These are phyloP conservation scores for Verasper variegatus DNA, from an alignment of 2,113 vertebrate species.

Conservation along the genomic window DNA sequence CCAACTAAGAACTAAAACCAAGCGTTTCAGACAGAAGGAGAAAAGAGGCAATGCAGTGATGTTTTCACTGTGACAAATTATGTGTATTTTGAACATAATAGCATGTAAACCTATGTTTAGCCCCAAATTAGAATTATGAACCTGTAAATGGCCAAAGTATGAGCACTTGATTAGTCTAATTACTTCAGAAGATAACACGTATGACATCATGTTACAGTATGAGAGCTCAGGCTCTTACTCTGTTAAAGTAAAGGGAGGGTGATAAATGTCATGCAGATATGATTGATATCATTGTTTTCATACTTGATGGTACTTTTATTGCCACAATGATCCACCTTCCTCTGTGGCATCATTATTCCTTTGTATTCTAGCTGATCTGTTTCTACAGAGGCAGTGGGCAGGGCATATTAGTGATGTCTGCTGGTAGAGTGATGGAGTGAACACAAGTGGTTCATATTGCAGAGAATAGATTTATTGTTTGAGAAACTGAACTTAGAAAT, in stretches of 20 bases:
- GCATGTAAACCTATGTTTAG: background rate
- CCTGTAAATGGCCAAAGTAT: too few species aligned
- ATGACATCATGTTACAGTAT: conserved; percentile 15
- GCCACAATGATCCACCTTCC: background rate
- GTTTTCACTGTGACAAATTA: background rate
- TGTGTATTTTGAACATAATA: background rate
- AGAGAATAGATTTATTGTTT: background rate
- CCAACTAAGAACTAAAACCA: too few species aligned
- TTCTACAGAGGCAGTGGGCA: background rate
- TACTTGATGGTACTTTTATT: too few species aligned
- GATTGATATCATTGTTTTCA: background rate
- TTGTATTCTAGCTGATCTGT: background rate
- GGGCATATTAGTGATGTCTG: background rate
- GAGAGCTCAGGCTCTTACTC: conserved; percentile 22
- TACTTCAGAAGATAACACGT: conserved; percentile 45
- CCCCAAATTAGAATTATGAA: background rate
- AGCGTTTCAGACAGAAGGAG: too few species aligned
- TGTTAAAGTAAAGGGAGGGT: conserved; percentile 24
- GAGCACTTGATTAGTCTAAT: conserved; percentile 8
- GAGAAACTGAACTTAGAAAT: background rate
- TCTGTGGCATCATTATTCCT: conserved; percentile 11
- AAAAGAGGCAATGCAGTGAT: too few species aligned
- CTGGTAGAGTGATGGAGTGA: background rate
- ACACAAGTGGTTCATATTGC: background rate
- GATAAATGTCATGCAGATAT: conserved; percentile 19